Evolutionary conservation across 2,888 invertebrate species (phyloP).

Genomic region (Rhamnusium bicolor): DNA sequence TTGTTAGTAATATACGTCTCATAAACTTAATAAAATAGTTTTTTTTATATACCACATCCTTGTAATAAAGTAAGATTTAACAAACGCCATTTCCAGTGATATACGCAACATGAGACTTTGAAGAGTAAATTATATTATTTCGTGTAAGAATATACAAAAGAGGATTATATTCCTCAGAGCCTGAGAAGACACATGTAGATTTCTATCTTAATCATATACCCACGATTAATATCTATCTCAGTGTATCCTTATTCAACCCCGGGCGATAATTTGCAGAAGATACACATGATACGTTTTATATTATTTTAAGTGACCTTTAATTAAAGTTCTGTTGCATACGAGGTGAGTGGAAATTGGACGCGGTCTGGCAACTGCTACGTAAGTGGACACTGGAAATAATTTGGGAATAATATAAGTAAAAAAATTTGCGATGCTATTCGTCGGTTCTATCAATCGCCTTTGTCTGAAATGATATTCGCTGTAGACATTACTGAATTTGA

Average conservation of each 20-base stretch:
- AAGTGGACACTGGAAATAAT: background rate
- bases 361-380: background rate
- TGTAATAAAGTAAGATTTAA: background rate
- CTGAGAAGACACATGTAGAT: background rate
- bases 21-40: background rate
- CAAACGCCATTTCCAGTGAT: background rate
- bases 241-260: background rate
- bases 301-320: background rate
- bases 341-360: background rate
- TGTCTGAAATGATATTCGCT: background rate
- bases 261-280: slow-evolving; percentile 16
- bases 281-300: slow-evolving; percentile 1
- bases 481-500: background rate
- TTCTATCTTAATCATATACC: slow-evolving; percentile 19
- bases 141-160: slow-evolving; percentile 14
- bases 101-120: background rate
- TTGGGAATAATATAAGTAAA: background rate
- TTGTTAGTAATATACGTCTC: background rate
- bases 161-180: slow-evolving; percentile 13
- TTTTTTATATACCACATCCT: background rate
- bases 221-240: slow-evolving; percentile 10
- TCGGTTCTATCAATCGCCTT: background rate
- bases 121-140: slow-evolving; percentile 10
- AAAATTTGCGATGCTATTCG: background rate
- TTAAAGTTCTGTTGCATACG: background rate